Percentiles rank a stretch among this genome's conserved stretches.
These are phyloP conservation scores for Phoxinus phoxinus DNA, from an alignment of 2,113 vertebrate species.

Conservation along the genomic window DNA sequence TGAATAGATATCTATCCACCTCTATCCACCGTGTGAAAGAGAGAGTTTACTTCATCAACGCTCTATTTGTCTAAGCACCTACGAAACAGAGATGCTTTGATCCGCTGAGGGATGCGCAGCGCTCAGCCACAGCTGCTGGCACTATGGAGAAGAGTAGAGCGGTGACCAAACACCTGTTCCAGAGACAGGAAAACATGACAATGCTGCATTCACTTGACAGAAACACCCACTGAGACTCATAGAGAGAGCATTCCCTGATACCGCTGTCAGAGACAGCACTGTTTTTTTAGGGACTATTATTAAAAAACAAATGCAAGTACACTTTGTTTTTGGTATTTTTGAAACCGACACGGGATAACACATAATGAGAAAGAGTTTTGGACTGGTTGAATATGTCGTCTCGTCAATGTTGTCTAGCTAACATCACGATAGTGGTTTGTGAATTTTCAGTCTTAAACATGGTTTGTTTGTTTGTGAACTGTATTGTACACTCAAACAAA, in stretches of 20 bases:
- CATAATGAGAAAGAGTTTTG: too few species aligned
- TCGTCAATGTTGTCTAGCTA: too few species aligned
- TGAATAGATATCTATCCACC: constrained; percentile 35
- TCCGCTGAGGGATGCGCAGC: not conserved
- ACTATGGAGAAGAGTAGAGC: not conserved
- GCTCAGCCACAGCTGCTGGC: not conserved
- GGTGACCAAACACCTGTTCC: constrained; percentile 8
- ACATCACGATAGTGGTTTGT: too few species aligned
- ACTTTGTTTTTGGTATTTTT: not conserved
- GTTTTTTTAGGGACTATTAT: not conserved
- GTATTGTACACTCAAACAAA: too few species aligned
- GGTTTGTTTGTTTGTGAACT: too few species aligned
- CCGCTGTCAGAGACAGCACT: not conserved
- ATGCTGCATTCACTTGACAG: constrained; percentile 9
- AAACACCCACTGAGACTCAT: not conserved
- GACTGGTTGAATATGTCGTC: too few species aligned
- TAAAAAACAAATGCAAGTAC: not conserved
- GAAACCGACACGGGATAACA: not conserved
- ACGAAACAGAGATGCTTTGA: not conserved
- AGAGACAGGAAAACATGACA: not conserved
- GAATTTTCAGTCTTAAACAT: too few species aligned
- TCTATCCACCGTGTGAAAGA: constrained; percentile 7
- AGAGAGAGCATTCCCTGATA: constrained; percentile 1
- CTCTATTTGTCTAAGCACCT: constrained; percentile 2
- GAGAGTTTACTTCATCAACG: constrained; percentile 5